Evolutionary conservation across 2,888 invertebrate species (phyloP).

Genomic region (Stenotaenia linearis): DNA sequence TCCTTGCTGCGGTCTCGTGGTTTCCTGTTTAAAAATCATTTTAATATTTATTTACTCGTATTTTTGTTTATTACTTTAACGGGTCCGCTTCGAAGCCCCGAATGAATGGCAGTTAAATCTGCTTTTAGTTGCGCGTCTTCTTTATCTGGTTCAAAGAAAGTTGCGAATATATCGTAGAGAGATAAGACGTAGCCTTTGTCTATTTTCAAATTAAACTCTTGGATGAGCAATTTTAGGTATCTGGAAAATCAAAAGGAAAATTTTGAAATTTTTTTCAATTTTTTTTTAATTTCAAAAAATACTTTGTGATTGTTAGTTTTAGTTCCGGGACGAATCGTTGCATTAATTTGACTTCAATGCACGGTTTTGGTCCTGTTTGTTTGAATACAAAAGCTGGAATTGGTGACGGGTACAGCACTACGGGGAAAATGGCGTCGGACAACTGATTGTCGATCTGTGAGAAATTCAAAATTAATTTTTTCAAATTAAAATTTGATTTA

Average conservation of each 20-base stretch:
- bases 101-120: constrained; percentile 57
- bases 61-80: not conserved
- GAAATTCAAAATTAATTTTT: constrained; percentile 36
- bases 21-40: not conserved
- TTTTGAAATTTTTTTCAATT: not conserved
- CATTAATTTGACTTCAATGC: constrained; percentile 51
- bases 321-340: constrained; percentile 45
- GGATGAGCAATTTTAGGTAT: constrained; percentile 58
- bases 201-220: constrained; percentile 63
- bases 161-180: constrained; percentile 58
- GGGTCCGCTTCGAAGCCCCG: constrained; percentile 51
- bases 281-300: constrained; percentile 32
- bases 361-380: constrained; percentile 55
- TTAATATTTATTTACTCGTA: not conserved
- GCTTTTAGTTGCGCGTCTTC: constrained; percentile 56
- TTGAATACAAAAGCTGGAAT: constrained; percentile 50
- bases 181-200: constrained; percentile 63
- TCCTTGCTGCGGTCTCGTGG: not conserved
- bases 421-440: constrained; percentile 63
- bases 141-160: constrained; percentile 56
- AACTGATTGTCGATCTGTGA: constrained; percentile 71
- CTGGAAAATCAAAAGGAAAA: constrained; percentile 42
- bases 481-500: not conserved
- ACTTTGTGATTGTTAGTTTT: constrained; percentile 47
- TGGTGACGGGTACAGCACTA: constrained; percentile 60